Evolutionary conservation across 1,140 invertebrate genomes (phyloP).

Genomic region (Scaptomyza hsui): DNA sequence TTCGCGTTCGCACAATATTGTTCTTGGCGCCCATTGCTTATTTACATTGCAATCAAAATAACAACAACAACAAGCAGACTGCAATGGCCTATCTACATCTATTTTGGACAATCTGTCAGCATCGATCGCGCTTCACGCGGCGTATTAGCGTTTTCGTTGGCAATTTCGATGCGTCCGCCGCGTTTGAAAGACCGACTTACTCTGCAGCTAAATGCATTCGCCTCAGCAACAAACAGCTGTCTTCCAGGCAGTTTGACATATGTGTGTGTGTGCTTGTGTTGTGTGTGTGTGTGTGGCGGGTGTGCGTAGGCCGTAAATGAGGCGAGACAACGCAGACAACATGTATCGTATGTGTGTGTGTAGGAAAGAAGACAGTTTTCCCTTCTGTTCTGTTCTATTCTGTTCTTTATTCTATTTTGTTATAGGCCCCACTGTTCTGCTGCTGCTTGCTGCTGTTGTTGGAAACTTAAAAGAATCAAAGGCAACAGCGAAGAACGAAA

Average conservation of each 20-base stretch:
- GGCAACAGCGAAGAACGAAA: slow-evolving; percentile 75
- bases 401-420: slow-evolving; percentile 30
- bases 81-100: not conserved
- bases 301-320: slow-evolving; percentile 73
- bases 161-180: slow-evolving; percentile 56
- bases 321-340: slow-evolving; percentile 60
- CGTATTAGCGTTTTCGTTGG: slow-evolving; percentile 53
- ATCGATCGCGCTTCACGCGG: slow-evolving; percentile 69
- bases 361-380: slow-evolving; percentile 1
- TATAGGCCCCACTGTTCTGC: not conserved
- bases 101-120: slow-evolving; percentile 1
- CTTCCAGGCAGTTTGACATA: slow-evolving; percentile 63
- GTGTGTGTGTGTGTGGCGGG: slow-evolving; percentile 6
- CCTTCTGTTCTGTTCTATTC: slow-evolving; percentile 21
- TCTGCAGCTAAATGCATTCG: slow-evolving; percentile 57
- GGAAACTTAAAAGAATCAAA: slow-evolving; percentile 82
- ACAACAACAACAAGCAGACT: slow-evolving; percentile 53
- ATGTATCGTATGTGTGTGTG: slow-evolving; percentile 13
- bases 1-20: slow-evolving; percentile 47
- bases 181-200: slow-evolving; percentile 73
- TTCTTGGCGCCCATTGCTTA: slow-evolving; percentile 65
- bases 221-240: slow-evolving; percentile 70
- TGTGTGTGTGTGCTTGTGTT: slow-evolving; percentile 10
- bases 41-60: slow-evolving; percentile 77
- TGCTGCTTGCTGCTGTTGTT: slow-evolving; percentile 28